Evolutionary conservation across 2,888 invertebrate species (phyloP), one percentile per base, ranked within the genome.

Genomic region (Tetanocera ferruginea): DNA sequence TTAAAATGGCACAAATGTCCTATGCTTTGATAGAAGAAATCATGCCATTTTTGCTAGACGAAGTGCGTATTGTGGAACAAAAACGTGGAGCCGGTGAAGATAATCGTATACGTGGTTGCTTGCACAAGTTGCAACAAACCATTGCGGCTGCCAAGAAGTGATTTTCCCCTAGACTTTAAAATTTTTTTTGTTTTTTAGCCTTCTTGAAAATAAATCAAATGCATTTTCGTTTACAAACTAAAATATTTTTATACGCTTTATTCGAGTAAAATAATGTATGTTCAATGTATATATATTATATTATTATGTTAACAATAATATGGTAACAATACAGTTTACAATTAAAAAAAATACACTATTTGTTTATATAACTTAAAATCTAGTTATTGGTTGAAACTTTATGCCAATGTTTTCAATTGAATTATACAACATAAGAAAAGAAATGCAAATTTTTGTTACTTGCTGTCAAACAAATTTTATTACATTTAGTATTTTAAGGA

Each of bases 71-170:
- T 25, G 89, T 90, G 3, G 90, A 90, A 76, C 81, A 82, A 14
- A 88, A 89, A 75, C 86, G 90, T 17, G 89, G 88, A 19, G 87
- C 86, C 79, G 89, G 88, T n/a, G 84, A 86, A 81, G 90, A 90
- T 83, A 84, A 85, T 79, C 86, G 88, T 51, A 87, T 90, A 77
- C 86, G 90, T 9, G 83, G 86, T 60, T 88, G 85, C 67, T 80
- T 87, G 60, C 85, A 83, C 51, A 84, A 85, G 0, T 73, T 87
- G 8, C 82, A 84, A 23, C 83, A 83, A 17, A 75, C 28, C 31
- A 77, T 82, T 62, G 62, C 72, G 60, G 23, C 67, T 14, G 49
- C 77, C 19, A 82, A 79, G 25, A 78, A 74, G 64, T 80, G 77
- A 31, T 43, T 9, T 49, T 17, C 43, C 11, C 19, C 0, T 37